Conservation (phyloP, 2,888 invertebrate species). For the Lomographa bimaculata region DNA sequence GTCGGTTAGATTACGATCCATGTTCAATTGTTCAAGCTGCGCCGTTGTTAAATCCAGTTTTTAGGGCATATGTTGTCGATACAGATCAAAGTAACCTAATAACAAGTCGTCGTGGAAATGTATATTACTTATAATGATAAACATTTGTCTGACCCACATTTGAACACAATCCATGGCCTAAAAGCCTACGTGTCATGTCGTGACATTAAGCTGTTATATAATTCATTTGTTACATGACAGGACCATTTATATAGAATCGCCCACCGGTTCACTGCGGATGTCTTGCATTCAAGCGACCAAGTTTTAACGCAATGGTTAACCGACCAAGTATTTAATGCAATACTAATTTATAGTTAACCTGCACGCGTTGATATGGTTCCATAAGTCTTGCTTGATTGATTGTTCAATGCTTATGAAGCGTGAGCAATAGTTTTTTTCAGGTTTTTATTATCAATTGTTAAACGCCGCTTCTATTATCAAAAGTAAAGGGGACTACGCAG, state of each 20-base stretch:
- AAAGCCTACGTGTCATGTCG: slow-evolving; percentile 63
- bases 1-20: slow-evolving; percentile 21
- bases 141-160: slow-evolving; percentile 54
- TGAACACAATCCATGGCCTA: slow-evolving; percentile 46
- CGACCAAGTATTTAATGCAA: slow-evolving; percentile 15
- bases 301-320: too few species aligned
- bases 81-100: slow-evolving; percentile 9
- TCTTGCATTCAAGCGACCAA: slow-evolving; percentile 21
- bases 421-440: slow-evolving; percentile 6
- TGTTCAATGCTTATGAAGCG: slow-evolving; percentile 12
- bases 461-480: not conserved
- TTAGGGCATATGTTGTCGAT: slow-evolving; percentile 16
- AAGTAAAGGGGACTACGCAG: slow-evolving; percentile 5
- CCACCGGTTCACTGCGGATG: slow-evolving; percentile 30
- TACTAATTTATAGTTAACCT: slow-evolving; percentile 16
- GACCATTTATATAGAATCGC: slow-evolving; percentile 34
- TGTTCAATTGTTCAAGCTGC: slow-evolving; percentile 15
- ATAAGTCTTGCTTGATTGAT: slow-evolving; percentile 17
- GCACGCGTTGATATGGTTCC: slow-evolving; percentile 16
- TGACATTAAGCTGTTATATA: slow-evolving; percentile 38
- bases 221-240: slow-evolving; percentile 39
- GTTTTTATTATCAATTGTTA: slow-evolving; percentile 1
- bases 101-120: slow-evolving; percentile 16
- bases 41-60: slow-evolving; percentile 13
- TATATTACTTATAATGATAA: slow-evolving; percentile 25